Evolutionary conservation across 2,113 vertebrate genomes (phyloP).

Genomic region (Anthoscopus minutus): DNA sequence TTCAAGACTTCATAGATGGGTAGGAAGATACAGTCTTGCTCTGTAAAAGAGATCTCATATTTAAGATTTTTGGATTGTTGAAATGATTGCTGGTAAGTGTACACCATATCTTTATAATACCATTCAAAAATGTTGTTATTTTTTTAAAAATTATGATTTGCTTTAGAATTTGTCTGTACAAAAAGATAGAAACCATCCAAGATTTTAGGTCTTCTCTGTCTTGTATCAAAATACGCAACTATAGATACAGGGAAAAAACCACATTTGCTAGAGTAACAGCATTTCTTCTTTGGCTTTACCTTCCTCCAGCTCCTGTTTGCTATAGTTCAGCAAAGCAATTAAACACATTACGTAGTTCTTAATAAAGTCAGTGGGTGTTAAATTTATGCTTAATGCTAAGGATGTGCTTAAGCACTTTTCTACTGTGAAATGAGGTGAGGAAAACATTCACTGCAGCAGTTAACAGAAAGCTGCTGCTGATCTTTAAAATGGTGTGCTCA

Average conservation of each 20-base stretch:
- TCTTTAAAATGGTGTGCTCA: background rate
- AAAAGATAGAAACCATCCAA: background rate
- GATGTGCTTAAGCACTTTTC: background rate
- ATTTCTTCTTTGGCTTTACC: background rate
- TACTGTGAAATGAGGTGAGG: background rate
- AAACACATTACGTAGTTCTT: background rate
- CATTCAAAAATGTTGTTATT: background rate
- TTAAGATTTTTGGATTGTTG: background rate
- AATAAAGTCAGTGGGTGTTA: background rate
- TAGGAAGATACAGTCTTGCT: background rate
- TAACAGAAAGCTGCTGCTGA: background rate
- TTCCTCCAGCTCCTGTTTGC: background rate
- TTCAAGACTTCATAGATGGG: background rate
- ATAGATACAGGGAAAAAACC: background rate
- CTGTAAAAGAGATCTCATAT: background rate
- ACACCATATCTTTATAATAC: background rate
- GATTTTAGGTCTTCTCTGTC: background rate
- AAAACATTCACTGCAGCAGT: background rate
- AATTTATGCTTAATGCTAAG: background rate
- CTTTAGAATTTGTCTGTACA: background rate
- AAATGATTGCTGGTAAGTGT: background rate
- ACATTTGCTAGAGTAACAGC: background rate
- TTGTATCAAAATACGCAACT: background rate
- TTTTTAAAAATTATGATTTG: background rate
- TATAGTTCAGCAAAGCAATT: background rate